Percentiles rank a stretch among this genome's conserved stretches.
Evolutionary conservation across 1,140 invertebrate genomes (phyloP).

Genomic region (Leucophenga varia): DNA sequence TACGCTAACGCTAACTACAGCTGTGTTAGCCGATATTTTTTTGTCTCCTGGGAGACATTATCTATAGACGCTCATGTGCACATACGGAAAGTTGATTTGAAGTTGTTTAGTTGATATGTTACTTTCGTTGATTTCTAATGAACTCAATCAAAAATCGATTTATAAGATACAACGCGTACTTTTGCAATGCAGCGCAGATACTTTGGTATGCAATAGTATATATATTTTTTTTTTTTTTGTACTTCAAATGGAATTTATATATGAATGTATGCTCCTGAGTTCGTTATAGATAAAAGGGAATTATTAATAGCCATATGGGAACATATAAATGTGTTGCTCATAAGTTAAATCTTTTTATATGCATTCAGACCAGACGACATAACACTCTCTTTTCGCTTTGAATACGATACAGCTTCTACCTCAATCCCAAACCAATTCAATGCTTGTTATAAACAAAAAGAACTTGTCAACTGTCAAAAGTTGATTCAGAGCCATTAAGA

Average conservation of each 20-base stretch:
- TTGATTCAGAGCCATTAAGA: conserved; percentile 48
- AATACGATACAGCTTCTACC: too few species aligned
- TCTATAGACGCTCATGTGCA: too few species aligned
- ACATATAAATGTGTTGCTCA: conserved; percentile 6
- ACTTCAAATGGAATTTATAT: conserved; percentile 51
- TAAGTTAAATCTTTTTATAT: conserved; percentile 28
- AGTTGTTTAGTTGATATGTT: too few species aligned
- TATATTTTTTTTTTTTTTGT: too few species aligned
- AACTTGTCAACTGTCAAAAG: conserved; percentile 52
- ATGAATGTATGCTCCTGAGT: conserved; percentile 1
- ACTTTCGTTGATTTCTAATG: conserved; percentile 40
- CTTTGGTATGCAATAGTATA: too few species aligned
- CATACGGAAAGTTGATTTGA: too few species aligned
- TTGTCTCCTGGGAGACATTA: conserved; percentile 48
- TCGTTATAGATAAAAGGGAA: conserved; percentile 35
- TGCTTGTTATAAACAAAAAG: conserved; percentile 21
- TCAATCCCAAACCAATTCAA: too few species aligned
- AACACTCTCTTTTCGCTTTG: neutral
- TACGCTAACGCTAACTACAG: too few species aligned
- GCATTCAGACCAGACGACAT: too few species aligned
- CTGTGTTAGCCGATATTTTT: too few species aligned
- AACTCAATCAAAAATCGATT: conserved; percentile 57
- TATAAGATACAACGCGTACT: conserved; percentile 26
- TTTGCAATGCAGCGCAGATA: too few species aligned
- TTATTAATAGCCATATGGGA: conserved; percentile 34